Percentiles rank a stretch among this genome's conserved stretches.
These are phyloP conservation scores for Salpingus planirostris DNA, from an alignment of 2,888 invertebrate species.

Conservation along the genomic window DNA sequence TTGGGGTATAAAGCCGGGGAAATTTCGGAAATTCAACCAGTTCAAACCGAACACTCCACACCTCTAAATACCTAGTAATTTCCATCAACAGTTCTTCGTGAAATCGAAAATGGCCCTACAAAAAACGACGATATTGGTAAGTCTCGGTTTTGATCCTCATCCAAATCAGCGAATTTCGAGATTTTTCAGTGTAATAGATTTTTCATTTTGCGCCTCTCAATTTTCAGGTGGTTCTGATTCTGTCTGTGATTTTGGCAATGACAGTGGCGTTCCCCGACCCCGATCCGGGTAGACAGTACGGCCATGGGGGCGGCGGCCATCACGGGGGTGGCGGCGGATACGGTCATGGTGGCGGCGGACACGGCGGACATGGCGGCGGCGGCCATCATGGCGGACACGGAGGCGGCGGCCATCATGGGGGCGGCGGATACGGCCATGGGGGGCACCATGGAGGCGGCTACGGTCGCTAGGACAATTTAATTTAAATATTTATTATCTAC, in stretches of 20 bases:
- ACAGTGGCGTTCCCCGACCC: background rate
- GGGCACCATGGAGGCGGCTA: constrained; percentile 3
- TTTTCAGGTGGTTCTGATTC: background rate
- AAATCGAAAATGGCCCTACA: background rate
- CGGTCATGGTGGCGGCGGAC: constrained; percentile 1
- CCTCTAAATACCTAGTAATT: too few relatives aligned
- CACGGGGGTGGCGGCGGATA: background rate
- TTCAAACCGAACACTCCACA: too few relatives aligned
- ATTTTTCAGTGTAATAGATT: too few relatives aligned
- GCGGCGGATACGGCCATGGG: background rate
- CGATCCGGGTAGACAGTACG: constrained; percentile 1
- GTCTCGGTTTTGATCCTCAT: background rate
- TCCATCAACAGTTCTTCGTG: too few relatives aligned
- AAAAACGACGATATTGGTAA: background rate
- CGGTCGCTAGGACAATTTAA: too few relatives aligned
- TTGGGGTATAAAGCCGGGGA: too few relatives aligned
- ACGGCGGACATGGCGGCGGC: constrained; percentile 1
- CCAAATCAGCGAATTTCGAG: too few relatives aligned
- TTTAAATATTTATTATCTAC: too few relatives aligned
- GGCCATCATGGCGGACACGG: constrained; percentile 3
- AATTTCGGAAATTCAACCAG: too few relatives aligned
- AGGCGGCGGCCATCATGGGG: background rate
- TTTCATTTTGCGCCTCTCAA: background rate
- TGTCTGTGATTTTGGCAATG: background rate
- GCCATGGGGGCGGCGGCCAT: background rate